phyloP scores from a whole-genome alignment of 1,140 invertebrate genomes.

The Armadillidium nasatum region DNA sequence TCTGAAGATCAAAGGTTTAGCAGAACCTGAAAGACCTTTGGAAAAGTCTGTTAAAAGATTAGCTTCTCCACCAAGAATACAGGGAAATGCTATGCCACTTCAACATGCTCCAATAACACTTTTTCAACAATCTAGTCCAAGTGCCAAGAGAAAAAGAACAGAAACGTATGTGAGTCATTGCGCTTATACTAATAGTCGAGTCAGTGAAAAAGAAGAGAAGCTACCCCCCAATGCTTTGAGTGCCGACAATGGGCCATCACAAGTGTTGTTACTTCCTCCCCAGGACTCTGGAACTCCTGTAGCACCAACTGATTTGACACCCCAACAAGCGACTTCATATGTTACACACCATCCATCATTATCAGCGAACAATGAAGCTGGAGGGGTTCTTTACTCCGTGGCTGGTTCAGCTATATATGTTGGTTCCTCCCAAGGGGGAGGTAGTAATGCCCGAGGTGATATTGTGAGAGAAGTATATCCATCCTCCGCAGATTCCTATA shows the following conservation, averaged over 20 bases:
- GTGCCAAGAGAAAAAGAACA: constrained; percentile 43
- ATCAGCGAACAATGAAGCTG: constrained; percentile 27
- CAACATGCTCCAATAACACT: constrained; percentile 33
- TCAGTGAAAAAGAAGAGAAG: constrained; percentile 27
- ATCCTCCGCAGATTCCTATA: constrained; percentile 35
- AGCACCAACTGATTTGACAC: constrained; percentile 31
- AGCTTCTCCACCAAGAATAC: constrained; percentile 38
- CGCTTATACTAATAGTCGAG: constrained; percentile 20
- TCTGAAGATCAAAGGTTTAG: constrained; percentile 51
- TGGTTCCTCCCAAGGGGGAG: constrained; percentile 29
- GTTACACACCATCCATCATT: constrained; percentile 39
- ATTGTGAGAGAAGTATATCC: constrained; percentile 35
- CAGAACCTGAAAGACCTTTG: constrained; percentile 47
- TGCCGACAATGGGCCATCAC: constrained; percentile 34
- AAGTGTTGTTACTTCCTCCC: constrained; percentile 38
- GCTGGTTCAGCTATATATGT: constrained; percentile 42
- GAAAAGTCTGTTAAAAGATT: constrained; percentile 43
- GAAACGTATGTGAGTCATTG: constrained; percentile 22
- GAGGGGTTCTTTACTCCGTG: constrained; percentile 41
- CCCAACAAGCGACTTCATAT: constrained; percentile 36
- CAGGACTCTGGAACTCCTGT: constrained; percentile 28
- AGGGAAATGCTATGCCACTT: constrained; percentile 30
- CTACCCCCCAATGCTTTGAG: constrained; percentile 30
- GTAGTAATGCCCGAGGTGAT: constrained; percentile 18
- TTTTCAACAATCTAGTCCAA: constrained; percentile 41